These are phyloP conservation scores for Ceratotherium simum DNA, from an alignment of 2,113 vertebrate genomes.

Conservation along the genomic window DNA sequence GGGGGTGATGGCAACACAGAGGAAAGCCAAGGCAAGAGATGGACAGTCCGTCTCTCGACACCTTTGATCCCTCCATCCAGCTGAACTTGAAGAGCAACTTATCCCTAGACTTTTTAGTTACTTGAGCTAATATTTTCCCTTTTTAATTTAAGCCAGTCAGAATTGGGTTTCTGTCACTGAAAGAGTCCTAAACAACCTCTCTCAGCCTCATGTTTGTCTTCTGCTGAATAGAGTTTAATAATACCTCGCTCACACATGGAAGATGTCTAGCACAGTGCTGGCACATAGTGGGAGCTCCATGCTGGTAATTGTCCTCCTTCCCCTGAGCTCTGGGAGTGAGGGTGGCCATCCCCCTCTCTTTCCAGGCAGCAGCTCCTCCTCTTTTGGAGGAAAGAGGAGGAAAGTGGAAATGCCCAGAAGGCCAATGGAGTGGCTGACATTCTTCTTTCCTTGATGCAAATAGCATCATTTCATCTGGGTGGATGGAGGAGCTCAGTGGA, in stretches of 20 bases:
- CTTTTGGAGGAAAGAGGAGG: background rate
- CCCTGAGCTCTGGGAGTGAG: background rate
- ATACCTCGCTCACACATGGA: background rate
- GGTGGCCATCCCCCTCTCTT: no score
- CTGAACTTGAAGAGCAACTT: background rate
- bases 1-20: background rate
- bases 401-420: background rate
- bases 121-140: background rate
- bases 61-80: background rate
- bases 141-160: background rate
- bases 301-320: background rate
- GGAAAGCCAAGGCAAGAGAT: background rate
- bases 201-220: slow-evolving; percentile 9
- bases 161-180: slow-evolving; percentile 8
- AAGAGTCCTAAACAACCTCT: background rate
- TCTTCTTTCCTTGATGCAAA: slow-evolving; percentile 55
- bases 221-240: background rate
- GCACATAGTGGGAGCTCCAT: background rate
- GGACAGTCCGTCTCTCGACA: background rate
- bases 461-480: background rate
- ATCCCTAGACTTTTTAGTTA: background rate
- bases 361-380: background rate
- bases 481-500: background rate
- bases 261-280: background rate
- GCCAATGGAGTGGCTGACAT: background rate